phyloP scores from a whole-genome alignment of 2,797 vertebrate genomes.

The Kryptolebias ocellatus region DNA sequence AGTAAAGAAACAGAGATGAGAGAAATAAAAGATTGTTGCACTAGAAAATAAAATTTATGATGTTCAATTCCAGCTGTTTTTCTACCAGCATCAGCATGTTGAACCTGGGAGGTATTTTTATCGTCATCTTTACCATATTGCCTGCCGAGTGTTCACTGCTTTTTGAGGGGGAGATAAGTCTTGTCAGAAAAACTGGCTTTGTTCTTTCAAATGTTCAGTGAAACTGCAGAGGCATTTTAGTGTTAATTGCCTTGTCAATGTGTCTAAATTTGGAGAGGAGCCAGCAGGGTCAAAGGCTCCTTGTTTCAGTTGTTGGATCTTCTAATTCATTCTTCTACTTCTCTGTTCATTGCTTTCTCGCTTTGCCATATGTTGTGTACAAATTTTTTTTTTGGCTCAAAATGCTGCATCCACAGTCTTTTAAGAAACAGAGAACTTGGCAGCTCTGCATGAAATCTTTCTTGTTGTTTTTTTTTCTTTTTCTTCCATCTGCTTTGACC shows the following conservation, averaged over 20 bases:
- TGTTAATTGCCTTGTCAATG: conserved; percentile 77
- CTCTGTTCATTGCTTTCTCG: conserved; percentile 62
- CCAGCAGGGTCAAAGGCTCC: conserved; percentile 66
- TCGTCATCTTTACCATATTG: conserved; percentile 59
- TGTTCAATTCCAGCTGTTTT: conserved; percentile 75
- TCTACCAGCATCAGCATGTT: conserved; percentile 59
- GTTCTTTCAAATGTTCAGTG: conserved; percentile 69
- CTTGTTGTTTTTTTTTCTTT: conserved; percentile 48
- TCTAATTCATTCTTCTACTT: conserved; percentile 53
- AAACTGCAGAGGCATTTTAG: conserved; percentile 61
- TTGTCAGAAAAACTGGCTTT: conserved; percentile 62
- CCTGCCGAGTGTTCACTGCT: conserved; percentile 43
- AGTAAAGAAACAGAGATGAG: not conserved
- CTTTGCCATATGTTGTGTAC: conserved; percentile 62
- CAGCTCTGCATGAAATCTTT: conserved; percentile 63
- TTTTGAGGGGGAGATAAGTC: conserved; percentile 46
- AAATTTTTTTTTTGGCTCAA: conserved; percentile 56
- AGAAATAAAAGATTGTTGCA: conserved; percentile 45
- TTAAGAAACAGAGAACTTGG: conserved; percentile 45
- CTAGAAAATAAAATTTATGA: conserved; percentile 60
- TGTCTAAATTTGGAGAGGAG: conserved; percentile 69
- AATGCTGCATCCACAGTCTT: conserved; percentile 36
- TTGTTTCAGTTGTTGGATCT: conserved; percentile 62
- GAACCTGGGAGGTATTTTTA: conserved; percentile 74
- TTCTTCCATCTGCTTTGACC: conserved; percentile 59